A percentile compares a stretch with the other conserved stretches of the same genome.
These are phyloP conservation scores for Tinamus guttatus DNA, from an alignment of 2,113 vertebrate genomes.

Conservation along the genomic window DNA sequence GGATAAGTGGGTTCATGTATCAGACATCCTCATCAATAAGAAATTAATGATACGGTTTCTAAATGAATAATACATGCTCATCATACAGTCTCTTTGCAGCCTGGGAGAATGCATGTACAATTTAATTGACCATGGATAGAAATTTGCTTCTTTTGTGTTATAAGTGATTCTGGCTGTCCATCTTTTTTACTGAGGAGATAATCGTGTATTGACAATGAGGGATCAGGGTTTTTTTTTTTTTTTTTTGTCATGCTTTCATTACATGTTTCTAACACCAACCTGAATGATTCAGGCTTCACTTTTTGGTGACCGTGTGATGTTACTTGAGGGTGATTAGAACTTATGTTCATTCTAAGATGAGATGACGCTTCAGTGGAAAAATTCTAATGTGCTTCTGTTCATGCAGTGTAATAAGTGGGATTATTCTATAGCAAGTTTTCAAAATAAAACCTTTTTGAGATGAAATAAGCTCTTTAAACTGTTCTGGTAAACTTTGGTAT, in stretches of 20 bases:
- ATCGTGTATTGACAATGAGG: background rate
- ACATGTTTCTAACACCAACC: background rate
- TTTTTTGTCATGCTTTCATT: background rate
- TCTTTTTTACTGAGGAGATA: background rate
- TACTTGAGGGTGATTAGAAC: background rate
- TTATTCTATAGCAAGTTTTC: constrained; percentile 16
- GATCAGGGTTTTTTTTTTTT: background rate
- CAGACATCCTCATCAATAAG: constrained; percentile 51
- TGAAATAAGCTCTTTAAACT: constrained; percentile 15
- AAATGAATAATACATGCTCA: constrained; percentile 51
- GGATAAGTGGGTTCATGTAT: constrained; percentile 3
- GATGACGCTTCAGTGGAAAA: background rate
- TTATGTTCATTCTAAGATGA: background rate
- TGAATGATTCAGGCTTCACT: background rate
- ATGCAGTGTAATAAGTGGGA: background rate
- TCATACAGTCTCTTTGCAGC: constrained; percentile 27
- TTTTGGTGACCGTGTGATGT: background rate
- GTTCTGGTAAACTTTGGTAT: background rate
- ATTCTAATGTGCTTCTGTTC: background rate
- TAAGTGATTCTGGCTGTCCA: background rate
- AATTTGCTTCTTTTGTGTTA: background rate
- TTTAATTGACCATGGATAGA: background rate
- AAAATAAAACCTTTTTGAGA: background rate
- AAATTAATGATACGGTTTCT: constrained; percentile 55
- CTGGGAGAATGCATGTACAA: constrained; percentile 18